Base-by-base conservation (phyloP, 2,888 invertebrate species). In the Pyralis farinalis region DNA sequence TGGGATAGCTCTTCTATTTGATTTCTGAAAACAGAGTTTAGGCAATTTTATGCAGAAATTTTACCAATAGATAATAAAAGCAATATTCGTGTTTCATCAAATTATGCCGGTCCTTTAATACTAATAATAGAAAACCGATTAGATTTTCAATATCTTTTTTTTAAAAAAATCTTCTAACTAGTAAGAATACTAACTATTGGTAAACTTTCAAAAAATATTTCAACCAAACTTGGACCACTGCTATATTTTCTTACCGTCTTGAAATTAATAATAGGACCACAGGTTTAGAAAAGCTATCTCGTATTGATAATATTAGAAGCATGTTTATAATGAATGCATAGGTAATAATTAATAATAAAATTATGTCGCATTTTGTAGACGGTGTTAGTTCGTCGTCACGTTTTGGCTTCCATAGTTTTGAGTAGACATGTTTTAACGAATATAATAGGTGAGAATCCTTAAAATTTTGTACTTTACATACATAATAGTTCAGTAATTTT, bases 401-500 rank as follows among this genome's bases (percentile, higher is more conserved):
- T 73, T 79, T 83, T 81, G 87, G 86, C 86, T 87, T 87, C 86
- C 86, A 87, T 85, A 85, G 82, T 66, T 76, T 83, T 70, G 76
- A 67, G 78, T 81, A 82, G 78, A 56, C 35, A 55, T 51, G 44
- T 49, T 49, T 47, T 41, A 44, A 44, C 41, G 30, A 42, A 28
- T 48, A 43, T 47, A 8, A 33, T 51, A 47, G 51, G 57, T 32
- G 51, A 56, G 51, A 51, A 60, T 56, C 63, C 63, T 58, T 55
- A 50, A 63, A 67, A 63, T 78, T 80, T 84, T 85, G 70, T 84
- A 83, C 73, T 76, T 74, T 72, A 76, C 61, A 73, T 75, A 73
- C 59, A 58, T 56, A n/a, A 54, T 53, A 37, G 42, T 53, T 58
- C 51, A 38, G 20, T 48, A 52, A 56, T 42, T 46, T 52, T 41